Conservation (phyloP, 2,888 invertebrate genomes). For the Diloba caeruleocephala region DNA sequence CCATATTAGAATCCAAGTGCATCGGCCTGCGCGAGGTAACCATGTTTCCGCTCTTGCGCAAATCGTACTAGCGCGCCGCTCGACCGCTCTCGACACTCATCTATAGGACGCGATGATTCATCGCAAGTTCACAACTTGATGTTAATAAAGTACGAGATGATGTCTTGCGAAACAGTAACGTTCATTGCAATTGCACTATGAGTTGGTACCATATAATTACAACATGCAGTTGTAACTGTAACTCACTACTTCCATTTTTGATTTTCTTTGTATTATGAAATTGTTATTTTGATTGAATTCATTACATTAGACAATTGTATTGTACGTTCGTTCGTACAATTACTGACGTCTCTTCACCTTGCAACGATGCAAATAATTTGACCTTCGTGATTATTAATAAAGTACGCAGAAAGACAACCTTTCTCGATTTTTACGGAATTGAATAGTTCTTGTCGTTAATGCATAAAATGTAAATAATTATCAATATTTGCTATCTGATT, state of each 20-base stretch:
- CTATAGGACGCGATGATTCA: conserved; percentile 61
- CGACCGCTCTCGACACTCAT: conserved; percentile 52
- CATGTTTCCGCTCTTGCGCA: conserved; percentile 68
- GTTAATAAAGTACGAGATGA: conserved; percentile 57
- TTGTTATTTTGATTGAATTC: too few relatives aligned
- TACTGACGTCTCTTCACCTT: conserved; percentile 21
- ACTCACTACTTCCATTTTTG: too few relatives aligned
- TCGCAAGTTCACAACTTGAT: conserved; percentile 44
- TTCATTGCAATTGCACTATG: conserved; percentile 55
- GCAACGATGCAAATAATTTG: conserved; percentile 16
- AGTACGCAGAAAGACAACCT: conserved; percentile 10
- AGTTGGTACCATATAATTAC: conserved; percentile 6
- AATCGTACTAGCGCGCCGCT: conserved; percentile 55
- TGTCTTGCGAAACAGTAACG: conserved; percentile 58
- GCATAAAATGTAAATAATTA: not conserved
- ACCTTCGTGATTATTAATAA: conserved; percentile 17
- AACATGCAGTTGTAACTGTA: conserved; percentile 9
- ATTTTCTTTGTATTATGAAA: not conserved
- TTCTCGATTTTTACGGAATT: conserved; percentile 2
- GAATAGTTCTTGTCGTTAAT: not conserved
- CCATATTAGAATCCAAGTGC: conserved; percentile 52
- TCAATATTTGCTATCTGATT: not conserved
- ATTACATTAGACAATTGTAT: too few relatives aligned
- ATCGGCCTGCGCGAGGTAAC: conserved; percentile 61
- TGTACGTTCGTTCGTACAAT: conserved; percentile 6